A percentile compares a stretch with the other conserved stretches of the same genome.
These are phyloP conservation scores for Balearica regulorum DNA, from an alignment of 2,797 vertebrate species.

Conservation along the genomic window DNA sequence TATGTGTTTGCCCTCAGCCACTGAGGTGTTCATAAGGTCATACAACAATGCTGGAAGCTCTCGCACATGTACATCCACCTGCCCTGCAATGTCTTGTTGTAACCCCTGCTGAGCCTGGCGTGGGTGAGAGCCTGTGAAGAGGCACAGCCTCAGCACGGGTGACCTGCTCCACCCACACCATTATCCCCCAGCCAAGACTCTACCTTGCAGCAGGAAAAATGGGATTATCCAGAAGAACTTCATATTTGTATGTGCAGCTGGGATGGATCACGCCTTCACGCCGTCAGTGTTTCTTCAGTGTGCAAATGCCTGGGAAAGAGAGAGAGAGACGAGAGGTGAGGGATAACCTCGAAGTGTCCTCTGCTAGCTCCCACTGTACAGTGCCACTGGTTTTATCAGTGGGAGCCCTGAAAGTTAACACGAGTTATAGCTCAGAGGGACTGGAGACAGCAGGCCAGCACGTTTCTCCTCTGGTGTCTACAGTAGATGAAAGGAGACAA, in stretches of 20 bases:
- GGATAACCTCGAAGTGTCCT: not conserved
- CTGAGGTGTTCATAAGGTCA: not conserved
- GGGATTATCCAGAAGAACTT: conserved; percentile 66
- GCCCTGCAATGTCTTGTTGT: not conserved
- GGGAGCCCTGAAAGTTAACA: not conserved
- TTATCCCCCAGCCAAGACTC: not conserved
- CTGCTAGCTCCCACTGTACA: not conserved
- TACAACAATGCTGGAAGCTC: not conserved
- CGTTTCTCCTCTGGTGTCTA: not conserved
- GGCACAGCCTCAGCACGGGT: not conserved
- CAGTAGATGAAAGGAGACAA: not conserved
- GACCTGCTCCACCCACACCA: not conserved
- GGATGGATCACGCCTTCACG: not conserved
- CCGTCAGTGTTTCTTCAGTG: not conserved
- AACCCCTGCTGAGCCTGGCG: not conserved
- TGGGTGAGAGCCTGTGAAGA: not conserved
- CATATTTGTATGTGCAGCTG: conserved; percentile 66
- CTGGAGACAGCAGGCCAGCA: not conserved
- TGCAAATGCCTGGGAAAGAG: not conserved
- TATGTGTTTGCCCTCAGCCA: not conserved
- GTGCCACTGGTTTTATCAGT: not conserved
- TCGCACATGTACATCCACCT: not conserved
- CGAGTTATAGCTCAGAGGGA: not conserved
- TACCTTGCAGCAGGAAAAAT: conserved; percentile 79
- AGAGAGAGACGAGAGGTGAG: not conserved